Evolutionary conservation across 2,888 invertebrate genomes (phyloP).

Genomic region (Neoascia interrupta): DNA sequence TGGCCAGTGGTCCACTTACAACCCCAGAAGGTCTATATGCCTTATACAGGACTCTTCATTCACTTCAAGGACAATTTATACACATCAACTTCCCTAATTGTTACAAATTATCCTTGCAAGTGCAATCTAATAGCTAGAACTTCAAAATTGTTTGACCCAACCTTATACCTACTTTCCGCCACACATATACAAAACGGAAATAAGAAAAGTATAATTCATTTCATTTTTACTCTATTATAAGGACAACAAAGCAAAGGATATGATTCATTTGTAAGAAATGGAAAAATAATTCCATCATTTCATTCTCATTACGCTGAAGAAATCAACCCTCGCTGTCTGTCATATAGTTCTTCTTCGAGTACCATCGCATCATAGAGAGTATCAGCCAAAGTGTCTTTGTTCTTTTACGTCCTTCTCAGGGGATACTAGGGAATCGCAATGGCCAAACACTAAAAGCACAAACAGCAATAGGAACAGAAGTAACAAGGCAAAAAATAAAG

Average conservation of each 20-base stretch:
- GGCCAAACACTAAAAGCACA: slow-evolving; percentile 58
- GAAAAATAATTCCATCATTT: slow-evolving; percentile 66
- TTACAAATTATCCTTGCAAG: slow-evolving; percentile 51
- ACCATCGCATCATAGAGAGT: slow-evolving; percentile 43
- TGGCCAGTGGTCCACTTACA: too few species aligned
- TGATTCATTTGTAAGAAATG: slow-evolving; percentile 61
- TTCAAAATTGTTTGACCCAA: background rate
- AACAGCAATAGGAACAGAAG: slow-evolving; percentile 23
- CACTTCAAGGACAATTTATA: too few species aligned
- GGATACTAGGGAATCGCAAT: slow-evolving; percentile 32
- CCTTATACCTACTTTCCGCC: background rate
- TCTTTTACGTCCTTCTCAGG: slow-evolving; percentile 24
- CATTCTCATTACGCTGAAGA: slow-evolving; percentile 48
- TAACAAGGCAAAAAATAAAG: slow-evolving; percentile 3
- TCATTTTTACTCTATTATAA: slow-evolving; percentile 34
- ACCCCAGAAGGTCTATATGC: too few species aligned
- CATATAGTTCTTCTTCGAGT: slow-evolving; percentile 20
- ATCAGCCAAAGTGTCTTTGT: slow-evolving; percentile 49
- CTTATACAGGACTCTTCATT: too few species aligned
- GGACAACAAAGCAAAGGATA: slow-evolving; percentile 63
- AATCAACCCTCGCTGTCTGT: slow-evolving; percentile 47
- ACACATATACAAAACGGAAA: background rate
- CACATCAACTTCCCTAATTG: slow-evolving; percentile 33
- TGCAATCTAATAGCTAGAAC: slow-evolving; percentile 25
- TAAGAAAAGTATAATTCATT: slow-evolving; percentile 8